Percentiles rank a stretch among this genome's conserved stretches.
Evolutionary conservation across 2,113 vertebrate genomes (phyloP).

Genomic region (Actenoides hombroni): DNA sequence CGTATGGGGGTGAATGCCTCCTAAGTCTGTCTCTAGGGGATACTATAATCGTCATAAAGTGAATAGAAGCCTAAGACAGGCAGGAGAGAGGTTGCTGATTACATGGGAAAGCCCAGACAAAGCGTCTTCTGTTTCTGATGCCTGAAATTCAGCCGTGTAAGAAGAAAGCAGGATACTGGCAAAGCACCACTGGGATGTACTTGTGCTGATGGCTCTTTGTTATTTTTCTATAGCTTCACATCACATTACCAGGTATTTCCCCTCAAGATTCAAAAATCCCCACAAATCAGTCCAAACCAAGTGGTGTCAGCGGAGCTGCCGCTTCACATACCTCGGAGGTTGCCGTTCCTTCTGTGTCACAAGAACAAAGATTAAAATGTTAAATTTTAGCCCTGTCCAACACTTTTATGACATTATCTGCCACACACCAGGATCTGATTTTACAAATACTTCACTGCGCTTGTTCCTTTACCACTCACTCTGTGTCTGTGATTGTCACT

Average conservation of each 20-base stretch:
- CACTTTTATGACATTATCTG: neutral
- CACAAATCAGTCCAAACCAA: neutral
- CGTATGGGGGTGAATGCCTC: neutral
- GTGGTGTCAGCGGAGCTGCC: neutral
- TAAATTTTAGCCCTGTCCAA: neutral
- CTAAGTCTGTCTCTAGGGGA: constrained; percentile 26
- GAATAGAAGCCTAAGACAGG: constrained; percentile 24
- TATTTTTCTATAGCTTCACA: constrained; percentile 5
- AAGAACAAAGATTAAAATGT: neutral
- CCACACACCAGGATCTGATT: neutral
- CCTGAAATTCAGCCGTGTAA: constrained; percentile 24
- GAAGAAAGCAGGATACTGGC: constrained; percentile 47
- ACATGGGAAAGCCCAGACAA: constrained; percentile 58
- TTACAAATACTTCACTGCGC: neutral
- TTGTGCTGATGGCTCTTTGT: constrained; percentile 15
- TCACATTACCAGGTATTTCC: constrained; percentile 17
- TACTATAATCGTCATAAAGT: constrained; percentile 23
- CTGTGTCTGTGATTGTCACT: neutral
- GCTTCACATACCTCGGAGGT: neutral
- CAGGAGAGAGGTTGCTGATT: constrained; percentile 51
- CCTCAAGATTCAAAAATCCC: neutral
- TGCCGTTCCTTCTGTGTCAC: neutral
- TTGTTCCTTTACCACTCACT: neutral
- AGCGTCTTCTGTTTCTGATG: constrained; percentile 51
- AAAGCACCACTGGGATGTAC: constrained; percentile 23